Evolutionary conservation across 2,888 invertebrate species (phyloP), one percentile per base, ranked within the genome.

Genomic region (Eristalis pertinax): DNA sequence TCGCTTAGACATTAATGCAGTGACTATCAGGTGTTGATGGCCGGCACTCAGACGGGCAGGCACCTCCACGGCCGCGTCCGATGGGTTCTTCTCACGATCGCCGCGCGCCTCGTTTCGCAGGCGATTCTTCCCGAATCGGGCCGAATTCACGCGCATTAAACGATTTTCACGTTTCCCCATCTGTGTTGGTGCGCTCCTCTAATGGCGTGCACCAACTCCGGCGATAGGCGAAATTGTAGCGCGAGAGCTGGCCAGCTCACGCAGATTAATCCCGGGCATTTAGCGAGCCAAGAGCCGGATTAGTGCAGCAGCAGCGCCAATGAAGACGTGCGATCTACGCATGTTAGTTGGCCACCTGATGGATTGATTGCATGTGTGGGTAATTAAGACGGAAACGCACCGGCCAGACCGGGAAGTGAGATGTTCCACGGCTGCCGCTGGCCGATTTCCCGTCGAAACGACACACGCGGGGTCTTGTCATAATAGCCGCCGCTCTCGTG

Each of bases 1-100:
- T 89, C 89, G 90, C 90, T 90, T 87, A 87, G 87, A 87, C 80
- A 72, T 90, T 90, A 90, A 90, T 91, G 90, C 90, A 91, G 90
- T 90, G 90, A 89, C 90, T 90, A 92, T 91, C 92, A 92, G 92
- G 92, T 92, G 92, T 92, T 92, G 91, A 92, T 91, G 91, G 90
- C 90, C 90, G 89, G 89, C 72, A 73, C 63, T 69, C 67, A 43
- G 41, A 38, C 56, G 2, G n/a, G 70, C 41, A 32, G 74, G n/a
- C 72, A 65, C n/a, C 35, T 5, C 7, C 69, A 24, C 32, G 19
- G 19, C 35, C 58, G 8, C 22, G 22, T 38, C 60, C 26, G 70
- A 84, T 79, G 73, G 26, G 67, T 60, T 82, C 82, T 86, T 86
- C 85, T 86, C 85, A 86, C 85, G 85, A 77, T 85, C 81, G 68